phyloP scores from a whole-genome alignment of 2,888 invertebrate species.

The Xestia c-nigrum region DNA sequence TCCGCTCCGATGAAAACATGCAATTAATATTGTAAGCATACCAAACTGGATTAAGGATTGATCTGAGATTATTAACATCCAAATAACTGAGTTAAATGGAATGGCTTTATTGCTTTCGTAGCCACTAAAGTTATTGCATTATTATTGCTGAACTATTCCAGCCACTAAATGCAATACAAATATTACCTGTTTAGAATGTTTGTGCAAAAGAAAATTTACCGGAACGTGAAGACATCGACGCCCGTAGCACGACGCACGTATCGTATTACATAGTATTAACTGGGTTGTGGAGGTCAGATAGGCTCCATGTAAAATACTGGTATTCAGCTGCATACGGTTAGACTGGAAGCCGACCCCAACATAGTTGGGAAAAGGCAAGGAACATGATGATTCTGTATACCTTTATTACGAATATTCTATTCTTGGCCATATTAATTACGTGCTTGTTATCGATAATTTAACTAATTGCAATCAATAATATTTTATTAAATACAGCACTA shows the following conservation, averaged over 20 bases:
- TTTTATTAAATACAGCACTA: conserved; percentile 3
- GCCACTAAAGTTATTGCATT: background rate
- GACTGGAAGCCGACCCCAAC: too few species aligned
- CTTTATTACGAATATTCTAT: background rate
- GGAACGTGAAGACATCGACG: background rate
- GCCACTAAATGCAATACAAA: background rate
- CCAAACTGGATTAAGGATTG: background rate
- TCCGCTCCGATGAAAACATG: background rate
- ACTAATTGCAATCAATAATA: background rate
- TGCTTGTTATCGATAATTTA: too few species aligned
- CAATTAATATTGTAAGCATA: conserved; percentile 25
- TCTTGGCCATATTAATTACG: background rate
- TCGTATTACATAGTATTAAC: too few species aligned
- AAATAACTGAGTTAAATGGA: background rate
- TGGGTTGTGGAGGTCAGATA: too few species aligned
- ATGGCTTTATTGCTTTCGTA: background rate
- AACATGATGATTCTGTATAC: background rate
- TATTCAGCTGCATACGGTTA: too few species aligned
- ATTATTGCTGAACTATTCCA: conserved; percentile 3
- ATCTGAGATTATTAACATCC: background rate
- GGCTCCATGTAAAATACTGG: too few species aligned
- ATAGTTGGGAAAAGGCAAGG: too few species aligned
- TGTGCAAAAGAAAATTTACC: background rate
- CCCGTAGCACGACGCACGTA: conserved; percentile 3
- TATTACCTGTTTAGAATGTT: background rate